These are phyloP conservation scores for Cichlasoma orientale DNA, from an alignment of 2,797 vertebrate genomes.

Conservation along the genomic window DNA sequence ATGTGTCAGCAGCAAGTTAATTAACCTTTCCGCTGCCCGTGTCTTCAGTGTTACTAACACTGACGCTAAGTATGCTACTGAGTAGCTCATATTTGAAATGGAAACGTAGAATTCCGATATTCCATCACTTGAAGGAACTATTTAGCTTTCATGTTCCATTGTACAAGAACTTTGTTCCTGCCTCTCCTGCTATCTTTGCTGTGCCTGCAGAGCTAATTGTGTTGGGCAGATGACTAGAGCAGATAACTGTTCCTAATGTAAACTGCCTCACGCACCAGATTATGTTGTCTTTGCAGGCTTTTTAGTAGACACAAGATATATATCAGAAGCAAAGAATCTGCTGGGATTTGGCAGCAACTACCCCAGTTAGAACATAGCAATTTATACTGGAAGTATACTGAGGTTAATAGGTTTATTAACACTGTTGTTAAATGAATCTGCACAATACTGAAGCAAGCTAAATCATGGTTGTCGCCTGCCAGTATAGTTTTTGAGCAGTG, in stretches of 20 bases:
- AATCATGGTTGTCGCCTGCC: neutral
- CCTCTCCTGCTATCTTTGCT: neutral
- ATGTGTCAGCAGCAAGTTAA: neutral
- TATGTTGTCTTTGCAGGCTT: slow-evolving; percentile 12
- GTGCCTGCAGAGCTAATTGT: slow-evolving; percentile 3
- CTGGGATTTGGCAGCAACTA: neutral
- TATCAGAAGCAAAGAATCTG: neutral
- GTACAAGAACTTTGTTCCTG: slow-evolving; percentile 4
- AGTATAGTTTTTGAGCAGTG: neutral
- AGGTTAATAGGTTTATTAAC: neutral
- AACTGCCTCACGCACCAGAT: slow-evolving; percentile 34
- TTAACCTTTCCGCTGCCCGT: neutral
- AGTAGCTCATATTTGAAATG: neutral
- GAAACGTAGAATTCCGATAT: neutral
- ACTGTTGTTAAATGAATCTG: neutral
- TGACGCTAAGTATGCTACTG: neutral
- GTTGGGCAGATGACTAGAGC: slow-evolving; percentile 46
- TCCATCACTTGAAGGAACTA: neutral
- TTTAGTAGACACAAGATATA: neutral
- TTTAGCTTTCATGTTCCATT: neutral
- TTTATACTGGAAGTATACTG: neutral
- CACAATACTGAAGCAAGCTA: neutral
- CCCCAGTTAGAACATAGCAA: neutral
- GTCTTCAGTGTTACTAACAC: neutral
- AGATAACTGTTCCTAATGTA: slow-evolving; percentile 36